These are phyloP conservation scores for Hypomesus transpacificus DNA, from an alignment of 2,113 vertebrate genomes.

Conservation along the genomic window DNA sequence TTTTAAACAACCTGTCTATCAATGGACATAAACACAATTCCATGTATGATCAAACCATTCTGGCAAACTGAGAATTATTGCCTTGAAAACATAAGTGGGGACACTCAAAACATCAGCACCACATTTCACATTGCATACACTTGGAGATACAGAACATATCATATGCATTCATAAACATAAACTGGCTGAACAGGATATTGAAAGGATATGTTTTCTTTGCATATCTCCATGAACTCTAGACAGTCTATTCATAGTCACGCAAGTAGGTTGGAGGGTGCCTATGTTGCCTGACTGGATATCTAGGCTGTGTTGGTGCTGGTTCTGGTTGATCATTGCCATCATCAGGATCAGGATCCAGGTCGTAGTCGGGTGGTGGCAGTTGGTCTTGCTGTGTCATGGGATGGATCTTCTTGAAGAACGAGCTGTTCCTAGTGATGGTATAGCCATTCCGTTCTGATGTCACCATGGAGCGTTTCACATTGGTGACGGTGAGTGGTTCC, in stretches of 20 bases:
- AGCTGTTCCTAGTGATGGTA: slow-evolving; percentile 13
- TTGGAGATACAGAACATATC: neutral
- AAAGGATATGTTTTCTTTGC: too few species aligned
- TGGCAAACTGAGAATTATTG: too few species aligned
- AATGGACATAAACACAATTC: too few species aligned
- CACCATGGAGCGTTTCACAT: slow-evolving; percentile 19
- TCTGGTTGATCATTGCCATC: neutral
- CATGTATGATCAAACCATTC: too few species aligned
- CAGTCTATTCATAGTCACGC: neutral
- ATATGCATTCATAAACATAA: neutral
- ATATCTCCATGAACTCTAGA: neutral
- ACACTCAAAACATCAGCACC: too few species aligned
- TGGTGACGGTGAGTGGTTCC: slow-evolving; percentile 3
- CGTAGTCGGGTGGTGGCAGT: too few species aligned
- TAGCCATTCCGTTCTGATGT: slow-evolving; percentile 8
- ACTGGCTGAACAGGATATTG: too few species aligned
- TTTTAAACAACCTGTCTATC: too few species aligned
- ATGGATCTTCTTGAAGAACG: slow-evolving; percentile 10
- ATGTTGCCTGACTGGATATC: neutral
- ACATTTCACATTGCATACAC: neutral
- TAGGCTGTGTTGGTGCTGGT: neutral
- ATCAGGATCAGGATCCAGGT: neutral
- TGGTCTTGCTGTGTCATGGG: neutral
- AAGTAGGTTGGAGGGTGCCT: neutral
- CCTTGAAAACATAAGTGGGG: too few species aligned